phyloP scores from a whole-genome alignment of 1,140 invertebrate genomes.

The Gonioctena quinquepunctata region DNA sequence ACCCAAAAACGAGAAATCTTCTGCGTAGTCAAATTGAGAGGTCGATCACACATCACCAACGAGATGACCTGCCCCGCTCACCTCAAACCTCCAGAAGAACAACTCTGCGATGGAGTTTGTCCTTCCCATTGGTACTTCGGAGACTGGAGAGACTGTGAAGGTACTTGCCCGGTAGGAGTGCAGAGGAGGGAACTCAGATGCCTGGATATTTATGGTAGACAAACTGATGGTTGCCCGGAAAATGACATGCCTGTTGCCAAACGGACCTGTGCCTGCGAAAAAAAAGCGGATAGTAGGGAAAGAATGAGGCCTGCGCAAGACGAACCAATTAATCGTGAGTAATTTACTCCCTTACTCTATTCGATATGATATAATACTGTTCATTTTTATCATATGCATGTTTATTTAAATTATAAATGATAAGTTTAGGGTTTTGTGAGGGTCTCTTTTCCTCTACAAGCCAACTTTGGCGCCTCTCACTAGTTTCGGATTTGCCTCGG shows the following conservation, averaged over 20 bases:
- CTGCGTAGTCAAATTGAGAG: slow-evolving; percentile 57
- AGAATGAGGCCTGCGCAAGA: slow-evolving; percentile 47
- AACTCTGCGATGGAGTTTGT: slow-evolving; percentile 60
- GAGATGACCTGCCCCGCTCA: slow-evolving; percentile 49
- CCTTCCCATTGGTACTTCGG: slow-evolving; percentile 63
- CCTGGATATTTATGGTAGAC: slow-evolving; percentile 57
- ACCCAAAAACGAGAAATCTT: slow-evolving; percentile 56
- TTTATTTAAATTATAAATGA: too few relatives aligned
- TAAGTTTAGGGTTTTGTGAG: too few relatives aligned
- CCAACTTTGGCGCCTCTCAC: too few relatives aligned
- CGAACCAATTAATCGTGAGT: slow-evolving; percentile 52
- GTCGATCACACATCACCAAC: slow-evolving; percentile 46
- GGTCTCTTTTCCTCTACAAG: too few relatives aligned
- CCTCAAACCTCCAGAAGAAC: slow-evolving; percentile 45
- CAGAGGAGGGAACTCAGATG: slow-evolving; percentile 67
- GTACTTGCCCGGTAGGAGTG: slow-evolving; percentile 62
- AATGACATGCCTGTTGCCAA: slow-evolving; percentile 44
- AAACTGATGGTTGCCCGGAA: slow-evolving; percentile 40
- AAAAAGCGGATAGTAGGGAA: slow-evolving; percentile 28
- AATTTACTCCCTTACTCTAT: not conserved
- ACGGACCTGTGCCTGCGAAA: slow-evolving; percentile 45
- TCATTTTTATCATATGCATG: too few relatives aligned
- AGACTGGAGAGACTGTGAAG: slow-evolving; percentile 66
- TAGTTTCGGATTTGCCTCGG: too few relatives aligned
- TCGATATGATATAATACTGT: too few relatives aligned